Percentiles rank a stretch among this genome's conserved stretches.
Conservation (phyloP, 2,797 vertebrate genomes). For the Falco peregrinus region DNA sequence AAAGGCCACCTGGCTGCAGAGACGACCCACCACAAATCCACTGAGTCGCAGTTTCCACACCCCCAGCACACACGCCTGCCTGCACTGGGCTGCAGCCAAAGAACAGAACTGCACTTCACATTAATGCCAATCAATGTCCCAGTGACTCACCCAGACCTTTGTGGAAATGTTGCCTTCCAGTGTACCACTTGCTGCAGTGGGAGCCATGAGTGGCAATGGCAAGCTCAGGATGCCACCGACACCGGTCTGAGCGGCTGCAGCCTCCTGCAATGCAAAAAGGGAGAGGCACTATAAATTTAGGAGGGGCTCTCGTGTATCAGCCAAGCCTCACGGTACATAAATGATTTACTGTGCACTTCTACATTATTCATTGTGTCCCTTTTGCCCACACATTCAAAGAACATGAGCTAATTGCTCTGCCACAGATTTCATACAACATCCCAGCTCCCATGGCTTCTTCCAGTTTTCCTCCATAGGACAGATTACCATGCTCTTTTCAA, state of each 20-base stretch:
- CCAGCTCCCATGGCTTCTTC: background rate
- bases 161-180: background rate
- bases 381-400: background rate
- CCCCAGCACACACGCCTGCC: background rate
- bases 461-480: background rate
- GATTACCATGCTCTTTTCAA: background rate
- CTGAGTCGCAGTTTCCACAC: background rate
- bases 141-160: background rate
- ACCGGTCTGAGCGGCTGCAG: background rate
- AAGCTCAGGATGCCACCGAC: background rate
- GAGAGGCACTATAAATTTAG: background rate
- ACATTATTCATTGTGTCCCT: background rate
- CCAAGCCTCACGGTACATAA: background rate
- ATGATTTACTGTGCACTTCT: background rate
- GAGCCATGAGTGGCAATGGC: background rate
- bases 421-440: background rate
- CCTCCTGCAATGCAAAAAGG: background rate
- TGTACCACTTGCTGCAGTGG: background rate
- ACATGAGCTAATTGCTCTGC: background rate
- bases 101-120: background rate
- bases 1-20: background rate
- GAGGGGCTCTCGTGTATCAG: background rate
- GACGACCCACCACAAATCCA: background rate
- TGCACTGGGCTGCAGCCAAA: background rate
- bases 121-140: background rate